These are phyloP conservation scores for Hemithea aestivaria DNA, from an alignment of 2,888 invertebrate genomes.

Conservation along the genomic window DNA sequence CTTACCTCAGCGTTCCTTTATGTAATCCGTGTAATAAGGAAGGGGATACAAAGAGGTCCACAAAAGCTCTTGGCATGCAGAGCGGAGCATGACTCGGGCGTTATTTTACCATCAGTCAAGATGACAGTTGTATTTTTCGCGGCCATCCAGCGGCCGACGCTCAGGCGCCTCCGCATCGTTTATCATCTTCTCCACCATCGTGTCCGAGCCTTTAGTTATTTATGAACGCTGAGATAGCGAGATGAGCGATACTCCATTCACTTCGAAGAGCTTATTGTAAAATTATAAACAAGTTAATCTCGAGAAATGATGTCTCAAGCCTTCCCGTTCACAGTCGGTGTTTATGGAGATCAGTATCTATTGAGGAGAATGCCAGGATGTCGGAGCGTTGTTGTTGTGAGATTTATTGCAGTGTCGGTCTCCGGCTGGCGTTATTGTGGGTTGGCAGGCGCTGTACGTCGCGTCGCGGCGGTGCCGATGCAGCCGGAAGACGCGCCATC, in stretches of 20 bases:
- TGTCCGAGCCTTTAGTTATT: slow-evolving; percentile 60
- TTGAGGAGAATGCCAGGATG: slow-evolving; percentile 19
- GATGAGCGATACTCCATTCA: slow-evolving; percentile 29
- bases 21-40: slow-evolving; percentile 61
- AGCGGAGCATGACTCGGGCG: slow-evolving; percentile 64
- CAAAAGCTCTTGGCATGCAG: slow-evolving; percentile 68
- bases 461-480: slow-evolving; percentile 41
- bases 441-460: slow-evolving; percentile 31
- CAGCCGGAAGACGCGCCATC: slow-evolving; percentile 51
- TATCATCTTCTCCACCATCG: slow-evolving; percentile 65
- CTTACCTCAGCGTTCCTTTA: slow-evolving; percentile 46
- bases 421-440: slow-evolving; percentile 34
- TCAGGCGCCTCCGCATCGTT: slow-evolving; percentile 67
- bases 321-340: background rate
- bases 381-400: slow-evolving; percentile 30
- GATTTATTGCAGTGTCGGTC: slow-evolving; percentile 35
- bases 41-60: slow-evolving; percentile 56
- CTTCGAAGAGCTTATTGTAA: slow-evolving; percentile 13
- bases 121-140: slow-evolving; percentile 77
- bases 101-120: slow-evolving; percentile 76
- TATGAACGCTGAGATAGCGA: slow-evolving; percentile 46
- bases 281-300: slow-evolving; percentile 12
- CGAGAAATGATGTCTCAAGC: background rate
- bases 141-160: slow-evolving; percentile 69
- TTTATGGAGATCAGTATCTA: slow-evolving; percentile 8